These are phyloP conservation scores for Geophilus truncorum DNA, from an alignment of 2,888 invertebrate species.

Conservation along the genomic window DNA sequence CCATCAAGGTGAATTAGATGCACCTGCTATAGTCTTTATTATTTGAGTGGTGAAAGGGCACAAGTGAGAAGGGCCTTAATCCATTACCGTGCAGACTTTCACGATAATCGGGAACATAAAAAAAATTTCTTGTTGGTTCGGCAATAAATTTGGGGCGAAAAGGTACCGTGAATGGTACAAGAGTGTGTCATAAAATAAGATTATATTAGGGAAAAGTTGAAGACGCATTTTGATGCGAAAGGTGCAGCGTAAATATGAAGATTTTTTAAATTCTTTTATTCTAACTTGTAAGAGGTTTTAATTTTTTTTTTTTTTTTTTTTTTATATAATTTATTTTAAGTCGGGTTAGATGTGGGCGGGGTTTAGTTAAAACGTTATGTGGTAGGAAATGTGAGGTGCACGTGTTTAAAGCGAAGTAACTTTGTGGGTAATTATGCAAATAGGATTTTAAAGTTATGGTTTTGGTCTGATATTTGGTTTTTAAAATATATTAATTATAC, in stretches of 20 bases:
- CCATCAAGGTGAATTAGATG: constrained; percentile 15
- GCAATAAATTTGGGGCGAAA: not conserved
- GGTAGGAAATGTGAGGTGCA: not conserved
- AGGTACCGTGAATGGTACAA: constrained; percentile 20
- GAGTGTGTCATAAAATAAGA: constrained; percentile 21
- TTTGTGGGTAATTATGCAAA: not conserved
- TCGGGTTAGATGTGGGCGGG: not conserved
- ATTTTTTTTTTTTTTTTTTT: not conserved
- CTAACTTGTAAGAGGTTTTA: too few species aligned
- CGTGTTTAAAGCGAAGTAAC: not conserved
- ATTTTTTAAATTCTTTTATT: not conserved
- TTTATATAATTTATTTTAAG: not conserved
- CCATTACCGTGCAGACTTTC: constrained; percentile 18
- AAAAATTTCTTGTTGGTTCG: constrained; percentile 15
- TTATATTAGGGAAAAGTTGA: constrained; percentile 23
- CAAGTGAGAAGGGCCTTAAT: not conserved
- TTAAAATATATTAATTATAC: not conserved
- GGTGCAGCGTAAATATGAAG: not conserved
- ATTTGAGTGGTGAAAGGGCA: constrained; percentile 25
- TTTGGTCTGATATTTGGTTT: not conserved
- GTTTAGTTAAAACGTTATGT: not conserved
- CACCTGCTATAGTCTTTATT: constrained; percentile 13
- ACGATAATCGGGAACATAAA: not conserved
- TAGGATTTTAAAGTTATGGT: constrained; percentile 10
- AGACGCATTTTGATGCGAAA: not conserved